phyloP scores from a whole-genome alignment of 2,888 invertebrate species.

The Drosophila aldrichi region DNA sequence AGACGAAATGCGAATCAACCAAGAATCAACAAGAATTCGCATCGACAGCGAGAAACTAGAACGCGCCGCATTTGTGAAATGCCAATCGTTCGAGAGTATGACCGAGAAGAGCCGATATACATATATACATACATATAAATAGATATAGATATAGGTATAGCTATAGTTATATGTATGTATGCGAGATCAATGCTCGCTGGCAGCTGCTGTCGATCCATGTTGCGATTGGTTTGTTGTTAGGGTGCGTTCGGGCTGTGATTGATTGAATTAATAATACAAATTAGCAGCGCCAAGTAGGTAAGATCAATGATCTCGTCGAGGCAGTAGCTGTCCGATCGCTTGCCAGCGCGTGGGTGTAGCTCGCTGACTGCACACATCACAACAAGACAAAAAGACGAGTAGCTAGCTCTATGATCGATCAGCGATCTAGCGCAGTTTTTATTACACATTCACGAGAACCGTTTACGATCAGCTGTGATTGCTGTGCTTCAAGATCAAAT shows the following conservation, averaged over 20 bases:
- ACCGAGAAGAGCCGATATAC: conserved; percentile 12
- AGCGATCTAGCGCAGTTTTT: background rate
- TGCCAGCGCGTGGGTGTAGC: conserved; percentile 26
- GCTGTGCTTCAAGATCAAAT: background rate
- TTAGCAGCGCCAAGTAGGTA: conserved; percentile 77
- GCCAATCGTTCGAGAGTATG: conserved; percentile 40
- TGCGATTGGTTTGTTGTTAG: conserved; percentile 74
- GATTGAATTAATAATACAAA: conserved; percentile 81
- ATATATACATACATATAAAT: conserved; percentile 7
- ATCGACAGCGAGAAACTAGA: conserved; percentile 63
- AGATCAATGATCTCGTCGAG: conserved; percentile 72
- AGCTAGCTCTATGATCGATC: conserved; percentile 26
- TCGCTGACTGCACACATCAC: conserved; percentile 44
- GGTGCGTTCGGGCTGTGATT: conserved; percentile 65
- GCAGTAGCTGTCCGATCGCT: conserved; percentile 30
- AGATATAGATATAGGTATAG: background rate
- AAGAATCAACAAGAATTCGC: conserved; percentile 45
- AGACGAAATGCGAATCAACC: conserved; percentile 68
- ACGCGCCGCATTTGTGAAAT: conserved; percentile 78
- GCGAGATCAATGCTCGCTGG: conserved; percentile 73
- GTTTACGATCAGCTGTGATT: background rate
- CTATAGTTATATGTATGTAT: conserved; percentile 1
- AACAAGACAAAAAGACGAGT: conserved; percentile 24
- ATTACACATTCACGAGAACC: background rate
- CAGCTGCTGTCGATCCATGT: conserved; percentile 64